phyloP scores from a whole-genome alignment of 1,140 invertebrate genomes.

The Aradophagus sp. region DNA sequence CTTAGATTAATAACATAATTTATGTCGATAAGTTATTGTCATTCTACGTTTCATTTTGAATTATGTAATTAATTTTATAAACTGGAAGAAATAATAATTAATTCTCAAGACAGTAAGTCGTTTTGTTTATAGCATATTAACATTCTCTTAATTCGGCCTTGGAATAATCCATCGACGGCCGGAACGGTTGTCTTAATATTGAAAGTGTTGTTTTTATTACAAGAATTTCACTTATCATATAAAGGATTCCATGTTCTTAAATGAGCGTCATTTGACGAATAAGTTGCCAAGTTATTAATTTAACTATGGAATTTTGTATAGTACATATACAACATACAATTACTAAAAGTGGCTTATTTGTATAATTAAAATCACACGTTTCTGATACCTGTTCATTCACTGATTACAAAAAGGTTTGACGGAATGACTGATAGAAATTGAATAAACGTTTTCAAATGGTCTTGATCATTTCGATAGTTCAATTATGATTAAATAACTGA shows the following conservation, averaged over 20 bases:
- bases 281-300: slow-evolving; percentile 25
- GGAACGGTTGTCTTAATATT: slow-evolving; percentile 26
- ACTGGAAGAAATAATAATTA: not conserved
- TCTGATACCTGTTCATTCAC: slow-evolving; percentile 1
- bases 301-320: slow-evolving; percentile 24
- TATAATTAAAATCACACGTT: not conserved
- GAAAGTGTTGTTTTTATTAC: slow-evolving; percentile 20
- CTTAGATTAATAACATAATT: too few species aligned
- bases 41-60: slow-evolving; percentile 33
- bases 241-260: slow-evolving; percentile 16
- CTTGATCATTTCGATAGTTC: slow-evolving; percentile 13
- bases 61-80: slow-evolving; percentile 1
- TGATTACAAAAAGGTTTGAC: slow-evolving; percentile 32
- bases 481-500: slow-evolving; percentile 1
- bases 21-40: slow-evolving; percentile 28
- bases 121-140: slow-evolving; percentile 11
- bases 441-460: slow-evolving; percentile 17
- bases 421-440: slow-evolving; percentile 34
- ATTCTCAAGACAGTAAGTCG: not conserved
- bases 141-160: slow-evolving; percentile 43
- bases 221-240: slow-evolving; percentile 20
- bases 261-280: slow-evolving; percentile 18
- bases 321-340: slow-evolving; percentile 13
- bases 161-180: slow-evolving; percentile 37
- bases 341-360: slow-evolving; percentile 26